Conservation (phyloP, 2,797 vertebrate genomes). For the Gallirallus australis region DNA sequence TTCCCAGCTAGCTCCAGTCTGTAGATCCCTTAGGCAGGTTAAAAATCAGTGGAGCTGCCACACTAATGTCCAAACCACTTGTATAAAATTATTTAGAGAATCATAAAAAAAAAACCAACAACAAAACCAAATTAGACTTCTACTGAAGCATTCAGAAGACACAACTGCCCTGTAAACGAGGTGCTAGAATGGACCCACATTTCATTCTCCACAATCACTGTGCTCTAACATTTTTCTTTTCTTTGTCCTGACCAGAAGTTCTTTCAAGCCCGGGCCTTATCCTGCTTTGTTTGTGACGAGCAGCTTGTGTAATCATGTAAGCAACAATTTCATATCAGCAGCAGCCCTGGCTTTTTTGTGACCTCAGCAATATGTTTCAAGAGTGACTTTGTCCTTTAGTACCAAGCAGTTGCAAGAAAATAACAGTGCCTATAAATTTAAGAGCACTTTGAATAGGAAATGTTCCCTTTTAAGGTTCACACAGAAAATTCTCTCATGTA, state of each 20-base stretch:
- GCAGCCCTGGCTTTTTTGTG: background rate
- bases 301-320: background rate
- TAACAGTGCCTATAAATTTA: background rate
- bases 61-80: background rate
- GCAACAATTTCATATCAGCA: background rate
- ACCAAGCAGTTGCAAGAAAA: background rate
- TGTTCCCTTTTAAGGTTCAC: background rate
- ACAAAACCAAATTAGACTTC: background rate
- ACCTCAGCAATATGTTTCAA: background rate
- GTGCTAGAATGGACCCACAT: background rate
- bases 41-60: background rate
- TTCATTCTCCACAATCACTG: background rate
- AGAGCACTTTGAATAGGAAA: background rate
- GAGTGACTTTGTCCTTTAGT: background rate
- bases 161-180: background rate
- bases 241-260: background rate
- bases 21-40: background rate
- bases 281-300: background rate
- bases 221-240: background rate
- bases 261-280: background rate
- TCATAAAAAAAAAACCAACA: background rate
- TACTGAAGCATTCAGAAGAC: background rate
- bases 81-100: background rate
- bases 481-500: background rate
- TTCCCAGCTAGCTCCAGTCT: background rate